Base-by-base conservation (phyloP, 1,140 invertebrate genomes). In the Neodiprion fabricii region DNA sequence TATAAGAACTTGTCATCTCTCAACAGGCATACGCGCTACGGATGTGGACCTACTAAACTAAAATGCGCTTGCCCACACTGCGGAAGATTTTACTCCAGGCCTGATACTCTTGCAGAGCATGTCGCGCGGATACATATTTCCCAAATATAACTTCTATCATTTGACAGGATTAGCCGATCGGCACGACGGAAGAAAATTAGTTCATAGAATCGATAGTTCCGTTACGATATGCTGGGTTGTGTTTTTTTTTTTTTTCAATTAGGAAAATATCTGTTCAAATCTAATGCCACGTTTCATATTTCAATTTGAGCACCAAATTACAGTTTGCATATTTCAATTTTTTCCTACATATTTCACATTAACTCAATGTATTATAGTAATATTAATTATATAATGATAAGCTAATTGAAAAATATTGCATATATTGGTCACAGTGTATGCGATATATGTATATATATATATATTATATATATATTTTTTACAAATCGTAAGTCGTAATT, bases 11-110 rank as follows among this genome's bases (percentile, higher is more conserved):
- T 76, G 70, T 84, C 80, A 0, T 84, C 81, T 14, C 77, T 86
- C 74, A 80, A 71, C 73, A 80, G 81, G 23, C 85, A 89, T 76
- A 75, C 78, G 70, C 83, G 82, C 12, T 88, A 88, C 72, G 85
- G 83, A 71, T 90, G 89, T 72, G 86, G 87, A 8, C 78, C 79
- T 40, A 80, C 74, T 48, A 85, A 82, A 17, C 61, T 82, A 48
- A 83, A 82, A 71, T 81, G 81, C 49, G 76, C 81, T 21, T 85
- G 83, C 71, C 78, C 77, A 71, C 74, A 82, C 49, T 86, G 84
- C 74, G 79, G 80, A 76, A 82, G 77, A 77, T 68, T 80, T 49
- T 85, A 85, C 75, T 82, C 82, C 68, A 80, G 84, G 40, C 78
- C 81, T 17, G 84, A 86, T 70, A 83, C 78, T 10, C 78, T 85